Base-by-base conservation (phyloP, 1,140 invertebrate species). In the Bradynema listronoti region DNA sequence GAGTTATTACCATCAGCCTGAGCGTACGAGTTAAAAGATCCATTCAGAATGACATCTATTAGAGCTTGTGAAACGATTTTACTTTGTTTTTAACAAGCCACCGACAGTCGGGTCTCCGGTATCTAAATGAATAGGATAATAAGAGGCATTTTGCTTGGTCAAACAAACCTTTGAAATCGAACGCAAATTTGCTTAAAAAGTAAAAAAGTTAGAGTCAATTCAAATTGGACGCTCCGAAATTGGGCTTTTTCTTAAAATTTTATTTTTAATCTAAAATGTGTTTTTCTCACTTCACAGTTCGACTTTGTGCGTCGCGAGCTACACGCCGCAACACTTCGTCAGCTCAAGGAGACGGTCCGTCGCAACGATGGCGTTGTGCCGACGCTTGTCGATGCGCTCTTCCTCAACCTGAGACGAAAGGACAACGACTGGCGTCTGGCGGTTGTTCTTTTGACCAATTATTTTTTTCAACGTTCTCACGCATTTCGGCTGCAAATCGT, bases 401-500 rank as follows among this genome's bases (percentile, higher is more conserved):
- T 69, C 30, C 62, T 55, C 32, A 43, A 69, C 5, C 42, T 69
- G 7, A 25, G 50, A 11, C 41, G 34, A 36, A 19, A 71, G 11
- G 66, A 69, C 27, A 47, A 66, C 49, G 67, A 69, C 46, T 45
- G 61, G 11, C 65, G 67, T 14, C 47, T 69, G 27, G 69, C 49
- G n/a, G 43, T 51, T 14, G 30, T 69, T 0, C 53, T 73, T 9
- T 24, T 69, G 22, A 27, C 66, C 6, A 58, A 76, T 22, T 56
- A 69, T 45, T 69, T 69, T 33, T 69, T 69, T 47, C 67, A 69
- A 27, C 65, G 71, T n/a, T 74, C 67, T 11, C 67, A 69, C 29
- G 53, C 47, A 11, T 69, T 69, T 45, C 71, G 67, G 7, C 6
- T 54, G 0, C 56, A 71, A n/a, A 32, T 73, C 25, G 29, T 69